Conservation (phyloP, 2,797 vertebrate species). For the Gambelia wislizenii region DNA sequence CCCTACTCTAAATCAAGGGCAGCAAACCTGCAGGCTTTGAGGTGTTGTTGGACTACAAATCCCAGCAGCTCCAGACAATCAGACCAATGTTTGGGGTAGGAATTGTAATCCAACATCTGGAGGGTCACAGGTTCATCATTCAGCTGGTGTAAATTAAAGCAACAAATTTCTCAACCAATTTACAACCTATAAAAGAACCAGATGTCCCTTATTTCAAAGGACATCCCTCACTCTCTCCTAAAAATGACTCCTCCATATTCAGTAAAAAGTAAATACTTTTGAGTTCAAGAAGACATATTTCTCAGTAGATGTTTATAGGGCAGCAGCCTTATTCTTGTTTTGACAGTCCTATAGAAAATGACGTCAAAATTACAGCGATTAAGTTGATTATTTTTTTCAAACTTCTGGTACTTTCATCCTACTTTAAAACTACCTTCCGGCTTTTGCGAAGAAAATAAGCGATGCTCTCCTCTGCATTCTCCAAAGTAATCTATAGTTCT, state of each 20-base stretch:
- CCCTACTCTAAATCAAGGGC: not conserved
- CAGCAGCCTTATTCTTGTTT: not conserved
- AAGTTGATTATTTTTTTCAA: not conserved
- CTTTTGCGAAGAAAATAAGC: not conserved
- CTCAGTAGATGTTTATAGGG: not conserved
- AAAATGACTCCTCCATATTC: not conserved
- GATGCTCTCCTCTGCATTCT: accelerated
- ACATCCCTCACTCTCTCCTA: not conserved
- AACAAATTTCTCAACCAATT: not conserved
- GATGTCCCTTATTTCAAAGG: not conserved
- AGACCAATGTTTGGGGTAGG: not conserved
- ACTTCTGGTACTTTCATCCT: not conserved
- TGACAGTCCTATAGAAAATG: not conserved
- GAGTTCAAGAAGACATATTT: not conserved
- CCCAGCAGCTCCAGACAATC: not conserved
- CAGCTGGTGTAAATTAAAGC: not conserved
- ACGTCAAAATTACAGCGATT: not conserved
- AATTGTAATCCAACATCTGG: not conserved
- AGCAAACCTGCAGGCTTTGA: not conserved
- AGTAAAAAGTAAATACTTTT: not conserved
- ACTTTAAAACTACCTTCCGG: slow-evolving; percentile 2
- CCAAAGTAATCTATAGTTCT: not conserved
- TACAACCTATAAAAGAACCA: not conserved
- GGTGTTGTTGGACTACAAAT: not conserved
- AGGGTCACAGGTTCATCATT: not conserved